These are phyloP conservation scores for Macroglossus sobrinus DNA, from an alignment of 2,113 vertebrate genomes.

Conservation along the genomic window DNA sequence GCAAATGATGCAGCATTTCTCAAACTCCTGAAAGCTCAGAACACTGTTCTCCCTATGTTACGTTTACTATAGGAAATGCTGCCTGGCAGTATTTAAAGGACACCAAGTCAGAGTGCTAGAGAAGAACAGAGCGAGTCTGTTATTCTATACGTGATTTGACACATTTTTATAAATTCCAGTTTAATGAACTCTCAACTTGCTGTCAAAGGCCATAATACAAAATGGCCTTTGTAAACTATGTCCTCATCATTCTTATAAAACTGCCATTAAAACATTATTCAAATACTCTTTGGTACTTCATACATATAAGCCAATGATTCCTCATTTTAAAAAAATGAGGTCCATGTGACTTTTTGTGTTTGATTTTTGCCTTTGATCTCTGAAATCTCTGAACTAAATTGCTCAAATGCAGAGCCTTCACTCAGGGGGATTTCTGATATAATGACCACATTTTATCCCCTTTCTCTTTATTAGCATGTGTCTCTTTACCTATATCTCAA, in stretches of 20 bases:
- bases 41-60: background rate
- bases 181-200: background rate
- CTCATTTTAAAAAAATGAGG: background rate
- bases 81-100: background rate
- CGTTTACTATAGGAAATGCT: background rate
- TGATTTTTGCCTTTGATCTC: background rate
- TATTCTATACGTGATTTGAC: background rate
- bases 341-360: background rate
- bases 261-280: background rate
- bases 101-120: background rate
- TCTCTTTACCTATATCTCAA: background rate
- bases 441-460: background rate
- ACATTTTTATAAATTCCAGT: background rate
- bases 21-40: background rate
- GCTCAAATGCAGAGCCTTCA: background rate
- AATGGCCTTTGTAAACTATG: background rate
- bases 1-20: background rate
- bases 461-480: background rate
- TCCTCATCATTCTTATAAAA: background rate
- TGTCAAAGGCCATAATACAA: background rate
- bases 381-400: background rate
- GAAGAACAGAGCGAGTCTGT: background rate
- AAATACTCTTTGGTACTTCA: background rate
- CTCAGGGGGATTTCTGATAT: background rate
- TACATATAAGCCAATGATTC: background rate